Evolutionary conservation across 1,140 invertebrate genomes (phyloP), one percentile per base, ranked within the genome.

Genomic region (Lasioglossum baleicum): DNA sequence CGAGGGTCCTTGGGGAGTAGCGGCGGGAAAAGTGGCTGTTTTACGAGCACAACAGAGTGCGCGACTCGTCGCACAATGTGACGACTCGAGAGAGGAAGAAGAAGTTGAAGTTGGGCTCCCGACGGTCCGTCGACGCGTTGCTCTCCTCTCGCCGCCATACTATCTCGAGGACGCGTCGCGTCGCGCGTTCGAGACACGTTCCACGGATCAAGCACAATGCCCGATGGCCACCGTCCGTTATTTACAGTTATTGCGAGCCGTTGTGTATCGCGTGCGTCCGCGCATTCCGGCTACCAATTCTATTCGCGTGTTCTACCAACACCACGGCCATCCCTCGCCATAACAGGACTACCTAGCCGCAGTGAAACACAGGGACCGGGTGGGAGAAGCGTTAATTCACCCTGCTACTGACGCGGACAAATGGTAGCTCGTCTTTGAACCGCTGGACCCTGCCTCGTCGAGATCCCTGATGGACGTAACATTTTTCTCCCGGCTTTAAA

Each of bases 21-120:
- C 83, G 69, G 72, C 82, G 77, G 75, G 84, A 85, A 88, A 90
- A 88, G 84, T 89, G 85, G 88, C 88, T 90, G 88, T 89, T 89
- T 90, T 88, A 85, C 83, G 88, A 86, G 88, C 82, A 87, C 87
- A 83, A 84, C 81, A 48, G 74, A 73, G 78, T 81, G 65, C 70
- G 64, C 84, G 84, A 82, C 81, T 87, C 84, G 83, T 84, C 83
- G 76, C 79, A 89, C 89, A 90, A 88, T 89, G 83, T 85, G 80
- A 86, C 83, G 83, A 85, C 56, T 86, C 65, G 76, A 72, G 76
- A 72, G 79, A 76, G 61, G 66, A 80, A 69, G 66, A 80, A 69
- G 61, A 79, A 84, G 84, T 68, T 69, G 65, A 71, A 86, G 60
- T 67, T 67, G 8, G n/a, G 40, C 40, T 40, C 65, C 42, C 40